Evolutionary conservation across 2,888 invertebrate genomes (phyloP), one percentile per base, ranked within the genome.

Genomic region (Volucella inflata): DNA sequence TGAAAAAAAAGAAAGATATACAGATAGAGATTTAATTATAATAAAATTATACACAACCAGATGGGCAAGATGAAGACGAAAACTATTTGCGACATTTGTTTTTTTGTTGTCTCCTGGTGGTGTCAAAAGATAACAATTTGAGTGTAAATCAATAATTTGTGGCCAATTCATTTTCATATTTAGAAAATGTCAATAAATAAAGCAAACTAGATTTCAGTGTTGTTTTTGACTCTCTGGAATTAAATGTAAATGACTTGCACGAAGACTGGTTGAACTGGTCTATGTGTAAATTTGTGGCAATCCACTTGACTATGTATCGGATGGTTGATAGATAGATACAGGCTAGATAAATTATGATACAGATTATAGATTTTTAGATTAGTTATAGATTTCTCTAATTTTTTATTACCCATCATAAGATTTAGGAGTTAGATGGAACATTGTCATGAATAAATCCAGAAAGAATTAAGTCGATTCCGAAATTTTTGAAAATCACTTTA

Each of bases 131-230:
- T 83, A 64, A 59, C 10, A 50, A 78, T 64, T 68, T 62, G 57
- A 62, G 55, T 68, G 51, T 76, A 57, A 76, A 81, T 74, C 62
- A 57, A 70, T 1, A 75, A 81, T 81, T 81, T 70, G 70, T 51
- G 44, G 36, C 16, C 64, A 71, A 81, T 65, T 16, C 51, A 76
- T 76, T 70, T 76, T 36, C 64, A 51, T 76, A 59, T 75, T 48
- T 57, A 50, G 53, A 75, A 21, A 60, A 55, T 71, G 67, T 60
- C 76, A 81, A 77, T 77, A 68, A 21, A 48, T 4, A 0, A 2
- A 21, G 38, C 14, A 11, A 53, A 72, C 17, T 16, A 16, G 50
- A 57, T 40, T 42, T 2, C 17, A 3, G 12, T 10, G 4, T 16
- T 50, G 38, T 16, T 30, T 60, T 9, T 36, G 17, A 30, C 46